These are phyloP conservation scores for Orientallactaga sibirica DNA, from an alignment of 2,797 vertebrate genomes.

Conservation along the genomic window DNA sequence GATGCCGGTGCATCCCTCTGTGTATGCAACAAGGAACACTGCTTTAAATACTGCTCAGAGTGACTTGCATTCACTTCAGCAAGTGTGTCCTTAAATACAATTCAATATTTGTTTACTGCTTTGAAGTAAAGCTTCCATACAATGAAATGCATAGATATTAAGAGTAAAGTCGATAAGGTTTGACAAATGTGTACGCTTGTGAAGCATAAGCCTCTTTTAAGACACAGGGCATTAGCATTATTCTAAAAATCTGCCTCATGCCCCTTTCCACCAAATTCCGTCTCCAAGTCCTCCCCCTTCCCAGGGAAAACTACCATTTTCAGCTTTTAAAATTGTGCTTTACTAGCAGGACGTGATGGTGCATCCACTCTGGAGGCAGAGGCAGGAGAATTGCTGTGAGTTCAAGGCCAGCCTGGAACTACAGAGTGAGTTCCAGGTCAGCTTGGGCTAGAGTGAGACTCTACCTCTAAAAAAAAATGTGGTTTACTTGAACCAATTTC, in stretches of 20 bases:
- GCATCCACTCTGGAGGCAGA: too few species aligned
- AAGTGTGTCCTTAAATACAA: too few species aligned
- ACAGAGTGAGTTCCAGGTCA: too few species aligned
- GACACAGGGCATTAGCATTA: not conserved
- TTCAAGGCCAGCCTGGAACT: too few species aligned
- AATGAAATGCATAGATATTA: conserved; percentile 7
- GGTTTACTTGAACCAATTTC: not conserved
- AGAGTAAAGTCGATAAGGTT: not conserved
- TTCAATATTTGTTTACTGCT: too few species aligned
- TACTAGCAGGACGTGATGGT: too few species aligned
- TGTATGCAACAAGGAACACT: too few species aligned
- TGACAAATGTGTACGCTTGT: not conserved
- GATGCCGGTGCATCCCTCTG: too few species aligned
- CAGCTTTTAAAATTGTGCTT: not conserved
- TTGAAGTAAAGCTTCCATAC: not conserved
- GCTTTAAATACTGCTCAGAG: too few species aligned
- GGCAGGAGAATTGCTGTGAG: too few species aligned
- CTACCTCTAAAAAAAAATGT: not conserved
- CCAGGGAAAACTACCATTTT: not conserved
- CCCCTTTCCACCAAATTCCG: conserved; percentile 21
- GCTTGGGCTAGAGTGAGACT: too few species aligned
- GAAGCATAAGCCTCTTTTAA: not conserved
- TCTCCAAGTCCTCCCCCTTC: not conserved
- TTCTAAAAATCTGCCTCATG: not conserved
- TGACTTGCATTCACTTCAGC: too few species aligned